Conservation (phyloP, 53 echinoderm and acorn worm genomes). For the Astropecten irregularis region DNA sequence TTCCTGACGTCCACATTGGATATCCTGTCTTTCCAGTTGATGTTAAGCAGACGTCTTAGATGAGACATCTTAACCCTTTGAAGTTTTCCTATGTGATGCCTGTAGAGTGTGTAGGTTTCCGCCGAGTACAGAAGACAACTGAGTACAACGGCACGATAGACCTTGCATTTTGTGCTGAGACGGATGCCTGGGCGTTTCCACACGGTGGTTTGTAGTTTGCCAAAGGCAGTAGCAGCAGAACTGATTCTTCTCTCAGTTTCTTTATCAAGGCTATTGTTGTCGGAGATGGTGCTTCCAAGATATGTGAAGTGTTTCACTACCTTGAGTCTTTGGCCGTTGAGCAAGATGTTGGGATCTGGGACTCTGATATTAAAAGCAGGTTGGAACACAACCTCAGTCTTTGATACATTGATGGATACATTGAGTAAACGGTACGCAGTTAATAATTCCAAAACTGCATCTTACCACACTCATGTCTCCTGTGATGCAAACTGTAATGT, state of each 20-base stretch:
- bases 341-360: not conserved
- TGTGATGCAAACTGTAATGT: slow-evolving; percentile 40
- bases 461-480: slow-evolving; percentile 31
- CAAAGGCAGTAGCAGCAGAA: not conserved
- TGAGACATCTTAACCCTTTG: not conserved
- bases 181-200: not conserved
- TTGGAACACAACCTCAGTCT: slow-evolving; percentile 46
- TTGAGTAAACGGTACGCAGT: slow-evolving; percentile 28
- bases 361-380: not conserved
- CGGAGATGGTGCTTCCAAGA: not conserved
- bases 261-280: not conserved
- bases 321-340: not conserved
- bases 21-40: not conserved
- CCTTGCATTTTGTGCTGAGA: slow-evolving; percentile 17
- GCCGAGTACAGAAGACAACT: slow-evolving; percentile 13
- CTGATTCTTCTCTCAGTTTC: not conserved
- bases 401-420: slow-evolving; percentile 19
- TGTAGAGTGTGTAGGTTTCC: not conserved
- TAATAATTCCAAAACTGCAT: slow-evolving; percentile 17
- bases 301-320: too few species aligned
- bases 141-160: not conserved
- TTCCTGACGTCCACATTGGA: not conserved
- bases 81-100: not conserved
- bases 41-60: not conserved
- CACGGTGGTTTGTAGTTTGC: not conserved